Base-by-base conservation (phyloP, 2,113 vertebrate species). In the Dicrurus megarhynchus region DNA sequence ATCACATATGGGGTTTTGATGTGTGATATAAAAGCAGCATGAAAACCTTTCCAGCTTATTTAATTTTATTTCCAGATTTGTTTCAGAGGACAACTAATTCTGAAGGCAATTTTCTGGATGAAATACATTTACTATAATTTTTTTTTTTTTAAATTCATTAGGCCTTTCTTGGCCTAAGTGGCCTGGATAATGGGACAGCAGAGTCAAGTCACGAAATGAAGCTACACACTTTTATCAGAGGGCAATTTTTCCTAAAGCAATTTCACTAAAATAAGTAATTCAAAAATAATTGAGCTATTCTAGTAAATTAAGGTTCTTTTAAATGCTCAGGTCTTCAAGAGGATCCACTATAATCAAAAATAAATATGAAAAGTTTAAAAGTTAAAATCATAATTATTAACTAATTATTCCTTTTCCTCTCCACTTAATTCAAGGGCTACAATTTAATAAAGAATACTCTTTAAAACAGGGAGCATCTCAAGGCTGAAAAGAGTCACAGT, bases 21-120 rank as follows among this genome's bases (percentile, higher is more conserved):
- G 47, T 3, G 12, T 81, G 59, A 77, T 35, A 37, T 24, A 92
- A 87, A 84, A 92, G 32, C 69, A 90, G 61, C 41, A 56, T 18
- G 53, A 80, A 84, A 91, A 64, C 39, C 24, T 69, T 87, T 86
- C 73, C 68, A 83, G 71, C 10, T 84, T 71, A 84, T 37, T 88
- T 83, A 83, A 91, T 95, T 90, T 86, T 46, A 89, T 87, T 84
- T 84, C 77, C 77, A 80, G 32, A 56, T 91, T 76, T 91, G 27
- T 64, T 94, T 93, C 87, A 77, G 76, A 83, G 19, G 63, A 87
- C 41, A 73, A 68, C 50, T 88, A 60, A 80, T 30, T 42, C 24
- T 79, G 53, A 64, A 89, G 32, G 64, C 21, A 60, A 91, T 84
- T 91, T 93, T 89, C 88, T 63, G 74, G 78, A 84, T 74, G 32